Conservation (phyloP, 2,888 invertebrate species). For the Xanthia icteritia region DNA sequence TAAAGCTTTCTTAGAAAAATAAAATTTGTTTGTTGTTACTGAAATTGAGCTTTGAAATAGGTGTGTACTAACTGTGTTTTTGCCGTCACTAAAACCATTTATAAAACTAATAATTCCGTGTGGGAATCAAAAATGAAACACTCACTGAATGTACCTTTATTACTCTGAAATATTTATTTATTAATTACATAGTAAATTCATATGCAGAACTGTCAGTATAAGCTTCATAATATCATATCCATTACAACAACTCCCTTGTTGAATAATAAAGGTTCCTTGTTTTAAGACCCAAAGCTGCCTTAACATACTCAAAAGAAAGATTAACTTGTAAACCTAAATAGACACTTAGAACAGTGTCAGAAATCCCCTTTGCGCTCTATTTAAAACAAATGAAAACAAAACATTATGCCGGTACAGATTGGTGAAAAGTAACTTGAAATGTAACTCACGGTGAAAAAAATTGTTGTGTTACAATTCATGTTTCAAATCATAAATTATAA, state of each 20-base stretch:
- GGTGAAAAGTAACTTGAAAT: no score
- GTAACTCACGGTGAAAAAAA: no score
- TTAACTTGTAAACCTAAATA: background rate
- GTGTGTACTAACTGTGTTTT: background rate
- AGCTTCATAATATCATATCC: background rate
- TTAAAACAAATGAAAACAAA: background rate
- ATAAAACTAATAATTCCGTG: background rate
- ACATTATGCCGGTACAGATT: no score
- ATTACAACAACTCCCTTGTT: background rate
- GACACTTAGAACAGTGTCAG: background rate
- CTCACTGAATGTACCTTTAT: background rate
- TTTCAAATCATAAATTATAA: no score
- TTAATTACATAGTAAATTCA: background rate
- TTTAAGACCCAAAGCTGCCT: slow-evolving; percentile 2
- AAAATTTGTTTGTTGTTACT: background rate
- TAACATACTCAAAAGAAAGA: slow-evolving; percentile 21
- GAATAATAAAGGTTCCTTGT: background rate
- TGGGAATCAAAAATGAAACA: background rate
- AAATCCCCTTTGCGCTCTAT: background rate
- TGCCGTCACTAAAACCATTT: background rate
- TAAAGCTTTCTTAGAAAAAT: slow-evolving; percentile 19
- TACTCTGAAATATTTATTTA: background rate
- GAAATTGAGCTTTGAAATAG: background rate
- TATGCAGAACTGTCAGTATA: background rate
- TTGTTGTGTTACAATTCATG: no score